Base-by-base conservation (phyloP, 2,888 invertebrate genomes). In the Panorpa germanica region DNA sequence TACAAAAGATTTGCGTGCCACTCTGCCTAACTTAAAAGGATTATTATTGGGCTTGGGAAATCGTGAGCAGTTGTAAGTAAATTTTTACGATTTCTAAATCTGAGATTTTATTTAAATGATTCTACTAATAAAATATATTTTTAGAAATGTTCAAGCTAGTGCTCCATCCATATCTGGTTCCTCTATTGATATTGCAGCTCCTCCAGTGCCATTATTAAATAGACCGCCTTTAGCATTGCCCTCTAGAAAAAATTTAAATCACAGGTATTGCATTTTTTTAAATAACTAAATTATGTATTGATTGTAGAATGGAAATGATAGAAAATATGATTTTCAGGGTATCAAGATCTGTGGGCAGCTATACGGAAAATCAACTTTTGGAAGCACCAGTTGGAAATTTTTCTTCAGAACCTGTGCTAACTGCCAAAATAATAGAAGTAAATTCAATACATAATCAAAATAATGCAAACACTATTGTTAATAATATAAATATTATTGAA, bases 291-390 rank as follows among this genome's bases (percentile, higher is more conserved):
- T 18, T n/a, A 15, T 10, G 4, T 15, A 15, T 28, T 11, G 17
- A 7, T 12, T 13, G 9, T n/a, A n/a, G 11, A 15, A 26, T 26
- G 26, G 26, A 5, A 5, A 12, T 26, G 13, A 10, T 13, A 13
- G 14, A n/a, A 13, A 26, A 7, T 26, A n/a, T 26, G 7, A n/a
- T 11, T 24, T 23, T 29, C 18, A 37, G 37, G 32, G 28, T 37
- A 26, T 34, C 33, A 31, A 47, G 52, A n/a, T 52, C 52, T 12
- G 49, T 47, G 31, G 52, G 51, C 29, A 52, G 51, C 28, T 52
- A 50, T 40, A 46, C 50, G 7, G 51, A 51, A 38, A 34, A 19
- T 28, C 28, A 33, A 25, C n/a, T n/a, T n/a, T n/a, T n/a, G n/a
- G n/a, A n/a, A n/a, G n/a, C n/a, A n/a, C n/a, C n/a, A n/a, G n/a